Conservation (phyloP, 2,888 invertebrate genomes). For the Lochmaea crataegi region DNA sequence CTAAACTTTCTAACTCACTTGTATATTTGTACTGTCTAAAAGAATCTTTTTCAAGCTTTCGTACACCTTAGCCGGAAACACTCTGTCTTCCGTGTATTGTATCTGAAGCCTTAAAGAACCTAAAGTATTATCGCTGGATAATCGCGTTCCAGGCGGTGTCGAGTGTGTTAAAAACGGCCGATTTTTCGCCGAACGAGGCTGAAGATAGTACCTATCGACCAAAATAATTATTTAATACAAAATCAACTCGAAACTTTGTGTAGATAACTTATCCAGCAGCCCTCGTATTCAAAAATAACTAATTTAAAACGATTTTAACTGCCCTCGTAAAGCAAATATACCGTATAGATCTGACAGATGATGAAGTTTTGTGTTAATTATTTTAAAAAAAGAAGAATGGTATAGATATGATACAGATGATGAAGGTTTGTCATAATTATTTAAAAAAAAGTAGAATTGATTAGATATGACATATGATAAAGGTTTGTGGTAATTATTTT, state of each 20-base stretch:
- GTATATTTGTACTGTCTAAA: slow-evolving; percentile 76
- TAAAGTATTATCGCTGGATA: slow-evolving; percentile 75
- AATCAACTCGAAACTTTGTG: background rate
- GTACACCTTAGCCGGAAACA: slow-evolving; percentile 86
- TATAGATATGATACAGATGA: too few relatives aligned
- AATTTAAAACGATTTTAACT: too few relatives aligned
- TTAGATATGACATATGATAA: too few relatives aligned
- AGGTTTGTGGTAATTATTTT: too few relatives aligned
- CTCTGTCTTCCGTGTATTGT: slow-evolving; percentile 90
- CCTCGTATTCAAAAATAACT: too few relatives aligned
- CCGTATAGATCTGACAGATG: too few relatives aligned
- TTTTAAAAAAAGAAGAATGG: too few relatives aligned
- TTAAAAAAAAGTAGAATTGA: too few relatives aligned
- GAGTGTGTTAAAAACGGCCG: slow-evolving; percentile 73
- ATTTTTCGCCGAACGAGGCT: slow-evolving; percentile 75
- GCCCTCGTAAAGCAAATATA: too few relatives aligned
- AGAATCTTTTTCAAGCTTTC: slow-evolving; percentile 81
- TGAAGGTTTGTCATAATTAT: too few relatives aligned
- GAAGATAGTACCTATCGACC: slow-evolving; percentile 77
- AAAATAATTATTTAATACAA: background rate
- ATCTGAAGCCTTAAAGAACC: slow-evolving; percentile 88
- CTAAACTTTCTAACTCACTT: slow-evolving; percentile 64
- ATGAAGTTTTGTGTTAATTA: too few relatives aligned
- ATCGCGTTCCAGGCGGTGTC: slow-evolving; percentile 80
- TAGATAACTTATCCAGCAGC: too few relatives aligned